Base-by-base conservation (phyloP, 2,113 vertebrate genomes). In the Microtus montanus region DNA sequence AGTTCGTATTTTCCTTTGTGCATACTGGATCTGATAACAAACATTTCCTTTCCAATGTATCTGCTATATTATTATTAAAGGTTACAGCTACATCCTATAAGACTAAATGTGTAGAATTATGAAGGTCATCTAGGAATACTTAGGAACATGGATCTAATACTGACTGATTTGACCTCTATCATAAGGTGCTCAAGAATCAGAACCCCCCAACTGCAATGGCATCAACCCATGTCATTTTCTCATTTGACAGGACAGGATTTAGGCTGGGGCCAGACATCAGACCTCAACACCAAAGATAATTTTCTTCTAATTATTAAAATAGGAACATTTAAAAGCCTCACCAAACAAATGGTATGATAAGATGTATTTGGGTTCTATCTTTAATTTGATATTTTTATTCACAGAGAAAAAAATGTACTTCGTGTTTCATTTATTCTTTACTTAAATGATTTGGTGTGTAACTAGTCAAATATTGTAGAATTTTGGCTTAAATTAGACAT, bases 251-350 rank as follows among this genome's bases (percentile, higher is more conserved):
- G 58, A 89, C 63, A 2, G 3, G 86, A 87, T 28, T 15, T 24
- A 70, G 54, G 12, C 4, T 54, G 79, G 49, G 64, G 68, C 13
- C 44, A 90, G 71, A 80, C 26, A 66, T 61, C 8, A 91, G 22
- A 47, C 14, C 78, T 22, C 49, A 90, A 58, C 30, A 80, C 73
- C n/a, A 93, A 91, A 26, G 13, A 64, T 64, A 35, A 47, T 63
- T 95, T 75, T 73, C 79, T 87, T 87, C n/a, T 78, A 93, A 93
- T 66, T 6, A 11, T 47, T n/a, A 84, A 38, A 73, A 73, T 92
- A 94, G 71, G 49, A 87, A 80, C 79, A 96, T 80, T 93, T 77
- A 33, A 96, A 94, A 87, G 75, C 15, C 33, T 94, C 91, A 73
- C 30, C 68, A 89, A 94, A 64, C 8, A 95, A 70, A 90, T 14